A percentile compares a stretch with the other conserved stretches of the same genome.
Conservation (phyloP, 2,888 invertebrate genomes). For the Andrena bicolor region DNA sequence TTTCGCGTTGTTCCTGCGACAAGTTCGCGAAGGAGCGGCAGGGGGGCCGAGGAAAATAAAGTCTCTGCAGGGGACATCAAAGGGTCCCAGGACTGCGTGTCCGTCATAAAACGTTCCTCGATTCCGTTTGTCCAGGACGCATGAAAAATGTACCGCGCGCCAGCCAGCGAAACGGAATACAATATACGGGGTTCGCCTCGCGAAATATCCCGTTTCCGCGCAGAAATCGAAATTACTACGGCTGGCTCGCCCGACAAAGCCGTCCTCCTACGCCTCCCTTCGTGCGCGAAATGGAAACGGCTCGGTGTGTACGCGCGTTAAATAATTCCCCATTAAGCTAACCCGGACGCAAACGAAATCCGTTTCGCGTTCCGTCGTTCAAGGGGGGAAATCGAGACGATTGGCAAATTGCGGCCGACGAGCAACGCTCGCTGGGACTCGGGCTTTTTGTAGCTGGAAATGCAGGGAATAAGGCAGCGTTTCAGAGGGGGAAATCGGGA, state of each 20-base stretch:
- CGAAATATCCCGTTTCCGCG: constrained; percentile 21
- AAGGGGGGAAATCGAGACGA: not conserved
- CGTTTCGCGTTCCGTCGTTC: not conserved
- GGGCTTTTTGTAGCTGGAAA: not conserved
- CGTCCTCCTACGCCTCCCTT: constrained; percentile 6
- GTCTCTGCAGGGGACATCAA: constrained; percentile 55
- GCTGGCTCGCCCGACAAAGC: constrained; percentile 48
- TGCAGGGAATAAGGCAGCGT: not conserved
- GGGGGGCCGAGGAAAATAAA: constrained; percentile 27
- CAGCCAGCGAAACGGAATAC: constrained; percentile 50
- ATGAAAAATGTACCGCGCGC: constrained; percentile 54
- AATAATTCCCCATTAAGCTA: constrained; percentile 54
- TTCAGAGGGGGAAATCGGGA: not conserved
- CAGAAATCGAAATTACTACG: constrained; percentile 55
- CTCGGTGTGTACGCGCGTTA: constrained; percentile 27
- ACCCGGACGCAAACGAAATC: constrained; percentile 15
- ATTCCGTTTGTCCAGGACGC: constrained; percentile 55
- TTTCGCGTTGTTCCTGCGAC: not conserved
- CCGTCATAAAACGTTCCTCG: constrained; percentile 54
- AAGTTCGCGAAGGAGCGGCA: constrained; percentile 1
- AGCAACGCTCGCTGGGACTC: not conserved
- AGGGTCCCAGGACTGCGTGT: constrained; percentile 5
- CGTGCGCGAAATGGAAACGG: constrained; percentile 31
- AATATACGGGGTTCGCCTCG: constrained; percentile 36
- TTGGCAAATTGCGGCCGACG: not conserved